Conservation (phyloP, 2,113 vertebrate species). For the Bufo bufo region DNA sequence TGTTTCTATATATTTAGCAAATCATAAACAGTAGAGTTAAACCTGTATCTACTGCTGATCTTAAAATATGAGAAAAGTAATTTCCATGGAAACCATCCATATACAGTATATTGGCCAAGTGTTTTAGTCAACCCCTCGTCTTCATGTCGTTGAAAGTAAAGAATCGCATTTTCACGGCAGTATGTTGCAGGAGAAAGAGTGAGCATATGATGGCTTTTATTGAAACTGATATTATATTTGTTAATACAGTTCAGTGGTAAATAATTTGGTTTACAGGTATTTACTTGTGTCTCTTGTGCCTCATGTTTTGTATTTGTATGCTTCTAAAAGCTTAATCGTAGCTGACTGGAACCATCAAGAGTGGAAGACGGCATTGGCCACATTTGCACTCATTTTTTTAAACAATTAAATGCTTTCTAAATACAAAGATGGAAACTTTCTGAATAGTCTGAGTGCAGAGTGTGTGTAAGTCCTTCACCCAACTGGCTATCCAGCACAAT, state of each 20-base stretch:
- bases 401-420: too few species aligned
- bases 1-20: not conserved
- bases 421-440: too few species aligned
- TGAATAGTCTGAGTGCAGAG: too few species aligned
- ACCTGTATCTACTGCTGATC: constrained; percentile 1
- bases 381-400: too few species aligned
- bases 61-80: constrained; percentile 11
- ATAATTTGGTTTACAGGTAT: not conserved
- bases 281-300: not conserved
- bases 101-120: not conserved
- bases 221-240: not conserved
- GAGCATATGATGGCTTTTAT: not conserved
- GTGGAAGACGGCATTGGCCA: too few species aligned
- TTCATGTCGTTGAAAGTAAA: constrained; percentile 7
- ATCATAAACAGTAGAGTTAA: not conserved
- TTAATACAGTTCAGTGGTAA: not conserved
- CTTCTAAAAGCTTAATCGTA: not conserved
- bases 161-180: not conserved
- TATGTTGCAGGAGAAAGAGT: not conserved
- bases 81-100: constrained; percentile 47
- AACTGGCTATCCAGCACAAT: too few species aligned
- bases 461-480: too few species aligned
- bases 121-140: not conserved
- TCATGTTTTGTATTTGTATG: not conserved
- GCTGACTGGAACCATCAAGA: not conserved